A percentile compares a stretch with the other conserved stretches of the same genome.
phyloP scores from a whole-genome alignment of 2,888 invertebrate genomes.

The Habrosyne pyritoides region DNA sequence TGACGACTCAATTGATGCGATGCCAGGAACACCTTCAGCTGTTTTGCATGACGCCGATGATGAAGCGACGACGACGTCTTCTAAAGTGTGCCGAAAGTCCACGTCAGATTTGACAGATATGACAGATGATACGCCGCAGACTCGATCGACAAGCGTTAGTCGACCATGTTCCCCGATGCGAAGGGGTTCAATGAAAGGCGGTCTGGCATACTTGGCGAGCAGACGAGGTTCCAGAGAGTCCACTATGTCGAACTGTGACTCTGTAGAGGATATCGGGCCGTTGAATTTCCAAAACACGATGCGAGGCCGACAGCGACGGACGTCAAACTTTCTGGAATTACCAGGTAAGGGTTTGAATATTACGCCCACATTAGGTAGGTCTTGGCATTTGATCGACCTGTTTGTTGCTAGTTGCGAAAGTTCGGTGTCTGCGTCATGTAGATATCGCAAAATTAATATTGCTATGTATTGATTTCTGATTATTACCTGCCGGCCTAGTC shows the following conservation, averaged over 20 bases:
- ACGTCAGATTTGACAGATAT: conserved; percentile 89
- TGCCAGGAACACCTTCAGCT: conserved; percentile 71
- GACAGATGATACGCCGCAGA: conserved; percentile 83
- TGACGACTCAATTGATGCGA: conserved; percentile 72
- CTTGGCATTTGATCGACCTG: neutral
- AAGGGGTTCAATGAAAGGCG: conserved; percentile 87
- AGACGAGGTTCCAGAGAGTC: conserved; percentile 92
- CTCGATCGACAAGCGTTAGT: conserved; percentile 84
- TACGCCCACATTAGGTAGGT: neutral
- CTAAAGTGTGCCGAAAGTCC: conserved; percentile 86
- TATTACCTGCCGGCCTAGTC: conserved; percentile 1
- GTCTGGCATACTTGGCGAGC: conserved; percentile 92
- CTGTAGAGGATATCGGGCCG: conserved; percentile 90
- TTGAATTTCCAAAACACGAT: conserved; percentile 91
- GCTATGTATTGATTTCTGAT: conserved; percentile 4
- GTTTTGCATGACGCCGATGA: conserved; percentile 72
- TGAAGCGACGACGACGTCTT: conserved; percentile 73
- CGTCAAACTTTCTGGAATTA: conserved; percentile 93
- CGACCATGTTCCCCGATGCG: conserved; percentile 87
- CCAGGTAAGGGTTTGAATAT: conserved; percentile 85
- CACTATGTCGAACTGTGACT: conserved; percentile 87
- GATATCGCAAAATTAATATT: conserved; percentile 5
- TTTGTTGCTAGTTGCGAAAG: neutral
- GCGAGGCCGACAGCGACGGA: conserved; percentile 90
- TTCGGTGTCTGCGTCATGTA: neutral